These are phyloP conservation scores for Arvicanthis niloticus DNA, from an alignment of 2,113 vertebrate genomes.

Conservation along the genomic window DNA sequence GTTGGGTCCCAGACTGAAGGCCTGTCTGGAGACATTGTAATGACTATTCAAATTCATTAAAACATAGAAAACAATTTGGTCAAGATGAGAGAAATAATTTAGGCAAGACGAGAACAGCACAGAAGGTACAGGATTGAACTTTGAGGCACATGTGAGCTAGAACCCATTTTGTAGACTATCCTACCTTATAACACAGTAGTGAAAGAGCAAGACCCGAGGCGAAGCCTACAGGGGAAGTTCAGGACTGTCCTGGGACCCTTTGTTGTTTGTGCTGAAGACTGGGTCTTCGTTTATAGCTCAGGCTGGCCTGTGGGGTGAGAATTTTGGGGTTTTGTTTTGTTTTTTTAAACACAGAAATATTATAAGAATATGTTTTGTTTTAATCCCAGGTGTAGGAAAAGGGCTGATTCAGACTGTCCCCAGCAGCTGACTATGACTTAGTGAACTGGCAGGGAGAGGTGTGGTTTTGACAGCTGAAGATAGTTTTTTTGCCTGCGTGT, in stretches of 20 bases:
- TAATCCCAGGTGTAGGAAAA: no score
- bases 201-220: background rate
- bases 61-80: constrained; percentile 4
- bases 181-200: background rate
- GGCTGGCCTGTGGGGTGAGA: background rate
- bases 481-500: no score
- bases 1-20: background rate
- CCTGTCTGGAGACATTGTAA: background rate
- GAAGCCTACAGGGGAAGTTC: background rate
- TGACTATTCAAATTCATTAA: background rate
- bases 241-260: background rate
- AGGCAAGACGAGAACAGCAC: background rate
- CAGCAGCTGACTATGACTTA: no score
- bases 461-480: no score
- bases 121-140: background rate
- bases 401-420: no score
- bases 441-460: no score
- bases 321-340: no score
- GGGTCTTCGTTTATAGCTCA: no score
- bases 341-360: no score
- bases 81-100: background rate
- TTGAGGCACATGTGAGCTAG: background rate
- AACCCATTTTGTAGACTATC: background rate
- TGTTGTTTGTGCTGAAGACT: background rate
- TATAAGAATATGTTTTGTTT: no score